Evolutionary conservation across 2,113 vertebrate genomes (phyloP).

Genomic region (Tringa solitaria): DNA sequence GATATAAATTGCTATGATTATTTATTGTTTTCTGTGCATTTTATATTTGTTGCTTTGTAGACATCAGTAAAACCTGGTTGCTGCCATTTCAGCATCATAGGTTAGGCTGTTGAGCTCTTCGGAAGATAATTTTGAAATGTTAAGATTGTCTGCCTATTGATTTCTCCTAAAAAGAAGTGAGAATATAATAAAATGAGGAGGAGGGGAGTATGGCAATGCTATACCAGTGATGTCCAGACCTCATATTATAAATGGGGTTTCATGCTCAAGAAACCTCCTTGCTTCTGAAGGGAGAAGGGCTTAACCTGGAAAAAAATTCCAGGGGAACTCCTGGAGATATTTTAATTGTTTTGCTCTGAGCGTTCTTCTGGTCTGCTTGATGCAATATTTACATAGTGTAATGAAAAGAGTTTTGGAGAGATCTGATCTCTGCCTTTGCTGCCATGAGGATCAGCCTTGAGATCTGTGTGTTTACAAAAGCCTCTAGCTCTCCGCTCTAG

Average conservation of each 20-base stretch:
- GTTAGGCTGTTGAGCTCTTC: neutral
- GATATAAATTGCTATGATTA: neutral
- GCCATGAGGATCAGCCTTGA: neutral
- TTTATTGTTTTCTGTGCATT: neutral
- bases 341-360: accelerated
- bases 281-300: neutral
- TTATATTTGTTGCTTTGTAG: neutral
- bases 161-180: neutral
- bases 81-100: neutral
- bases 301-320: neutral
- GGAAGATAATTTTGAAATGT: neutral
- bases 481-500: neutral
- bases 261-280: neutral
- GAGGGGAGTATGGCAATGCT: neutral
- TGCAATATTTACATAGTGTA: neutral
- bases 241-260: neutral
- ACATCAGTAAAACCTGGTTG: neutral
- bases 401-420: neutral
- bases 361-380: neutral
- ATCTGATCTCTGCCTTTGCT: neutral
- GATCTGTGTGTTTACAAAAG: neutral
- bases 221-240: neutral
- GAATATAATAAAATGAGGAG: neutral
- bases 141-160: neutral
- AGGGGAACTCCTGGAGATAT: neutral